Evolutionary conservation across 2,888 invertebrate species (phyloP).

Genomic region (Morpho deidamia): DNA sequence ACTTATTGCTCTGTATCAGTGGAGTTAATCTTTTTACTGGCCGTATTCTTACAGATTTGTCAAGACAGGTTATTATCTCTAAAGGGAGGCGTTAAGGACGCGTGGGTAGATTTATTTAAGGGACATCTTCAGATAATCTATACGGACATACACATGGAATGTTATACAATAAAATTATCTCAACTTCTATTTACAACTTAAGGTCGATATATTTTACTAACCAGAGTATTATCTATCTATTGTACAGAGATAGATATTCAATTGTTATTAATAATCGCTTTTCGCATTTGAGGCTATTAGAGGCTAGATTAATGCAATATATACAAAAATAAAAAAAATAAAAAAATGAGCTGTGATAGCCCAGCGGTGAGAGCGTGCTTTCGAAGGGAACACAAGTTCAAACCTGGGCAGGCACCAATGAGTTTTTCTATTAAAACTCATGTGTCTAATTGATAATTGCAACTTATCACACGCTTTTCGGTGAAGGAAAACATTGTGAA

Average conservation of each 20-base stretch:
- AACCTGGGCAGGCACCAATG: too few relatives aligned
- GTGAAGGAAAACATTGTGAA: too few relatives aligned
- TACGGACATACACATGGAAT: constrained; percentile 9
- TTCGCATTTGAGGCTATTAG: too few relatives aligned
- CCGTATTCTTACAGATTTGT: constrained; percentile 61
- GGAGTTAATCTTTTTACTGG: constrained; percentile 50
- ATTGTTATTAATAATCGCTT: too few relatives aligned
- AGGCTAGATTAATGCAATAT: background rate
- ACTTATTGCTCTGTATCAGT: constrained; percentile 39
- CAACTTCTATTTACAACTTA: constrained; percentile 9
- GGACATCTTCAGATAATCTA: constrained; percentile 28
- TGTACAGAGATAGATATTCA: too few relatives aligned
- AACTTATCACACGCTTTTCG: too few relatives aligned
- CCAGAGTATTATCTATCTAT: background rate
- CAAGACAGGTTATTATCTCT: constrained; percentile 52
- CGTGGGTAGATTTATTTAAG: constrained; percentile 66
- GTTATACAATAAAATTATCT: constrained; percentile 8
- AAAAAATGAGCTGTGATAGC: too few relatives aligned
- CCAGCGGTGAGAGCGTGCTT: too few relatives aligned
- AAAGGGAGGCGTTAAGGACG: constrained; percentile 53
- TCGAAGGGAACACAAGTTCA: too few relatives aligned
- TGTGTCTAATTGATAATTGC: too few relatives aligned
- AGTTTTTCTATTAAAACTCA: too few relatives aligned
- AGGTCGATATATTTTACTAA: background rate
- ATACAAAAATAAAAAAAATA: too few relatives aligned